Evolutionary conservation across 1,140 invertebrate species (phyloP).

Genomic region (Magallana angulata): DNA sequence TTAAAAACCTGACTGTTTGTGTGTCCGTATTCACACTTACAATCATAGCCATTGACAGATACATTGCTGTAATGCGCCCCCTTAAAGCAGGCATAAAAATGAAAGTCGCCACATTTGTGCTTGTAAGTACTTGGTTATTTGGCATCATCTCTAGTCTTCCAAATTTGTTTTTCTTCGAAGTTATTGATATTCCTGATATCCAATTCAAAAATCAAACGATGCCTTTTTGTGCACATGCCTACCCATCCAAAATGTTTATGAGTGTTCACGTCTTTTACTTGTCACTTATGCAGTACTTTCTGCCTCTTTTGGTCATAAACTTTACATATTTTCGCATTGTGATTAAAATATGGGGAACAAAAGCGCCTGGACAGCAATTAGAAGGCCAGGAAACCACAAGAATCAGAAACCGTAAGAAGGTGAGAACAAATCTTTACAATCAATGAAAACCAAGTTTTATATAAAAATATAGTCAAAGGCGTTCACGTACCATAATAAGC

Average conservation of each 20-base stretch:
- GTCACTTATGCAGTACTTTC: conserved; percentile 86
- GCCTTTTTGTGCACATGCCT: conserved; percentile 57
- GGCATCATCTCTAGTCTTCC: conserved; percentile 70
- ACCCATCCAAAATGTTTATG: conserved; percentile 63
- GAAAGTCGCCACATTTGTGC: conserved; percentile 66
- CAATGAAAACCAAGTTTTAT: no score
- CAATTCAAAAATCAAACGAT: background rate
- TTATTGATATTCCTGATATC: conserved; percentile 60
- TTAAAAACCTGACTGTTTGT: conserved; percentile 87
- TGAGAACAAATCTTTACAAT: conserved; percentile 69
- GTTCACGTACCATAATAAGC: no score
- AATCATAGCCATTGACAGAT: conserved; percentile 89
- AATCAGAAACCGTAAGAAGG: conserved; percentile 90
- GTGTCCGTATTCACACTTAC: conserved; percentile 91
- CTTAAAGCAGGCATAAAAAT: conserved; percentile 79
- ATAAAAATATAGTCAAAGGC: no score
- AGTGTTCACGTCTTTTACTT: conserved; percentile 74
- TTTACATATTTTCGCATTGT: conserved; percentile 89
- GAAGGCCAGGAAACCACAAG: conserved; percentile 87
- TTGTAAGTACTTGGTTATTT: conserved; percentile 75
- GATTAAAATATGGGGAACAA: conserved; percentile 86
- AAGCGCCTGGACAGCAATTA: conserved; percentile 87
- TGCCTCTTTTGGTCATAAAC: conserved; percentile 88
- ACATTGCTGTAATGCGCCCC: conserved; percentile 89
- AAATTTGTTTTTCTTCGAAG: conserved; percentile 66